Percentiles rank a stretch among this genome's conserved stretches.
Conservation (phyloP, 2,113 vertebrate genomes). For the Apteryx mantelli region DNA sequence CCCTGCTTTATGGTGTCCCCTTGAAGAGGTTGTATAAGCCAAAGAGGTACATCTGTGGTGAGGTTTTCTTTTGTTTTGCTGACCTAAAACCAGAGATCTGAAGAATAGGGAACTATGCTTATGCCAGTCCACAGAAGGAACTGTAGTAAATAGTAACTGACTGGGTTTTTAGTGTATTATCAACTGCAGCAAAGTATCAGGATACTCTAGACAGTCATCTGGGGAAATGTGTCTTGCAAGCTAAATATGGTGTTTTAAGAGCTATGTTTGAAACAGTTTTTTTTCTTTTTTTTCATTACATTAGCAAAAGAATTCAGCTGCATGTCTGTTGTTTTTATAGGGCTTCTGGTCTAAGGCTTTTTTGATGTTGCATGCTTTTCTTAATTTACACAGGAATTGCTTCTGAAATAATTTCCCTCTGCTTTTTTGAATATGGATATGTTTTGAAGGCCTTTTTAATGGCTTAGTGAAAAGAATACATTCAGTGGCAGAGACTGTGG, state of each 20-base stretch:
- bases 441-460: neutral
- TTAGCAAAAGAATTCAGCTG: neutral
- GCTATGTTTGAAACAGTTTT: neutral
- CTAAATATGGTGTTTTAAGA: neutral
- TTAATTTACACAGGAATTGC: neutral
- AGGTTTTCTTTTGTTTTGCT: neutral
- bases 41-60: neutral
- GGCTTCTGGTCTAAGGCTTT: neutral
- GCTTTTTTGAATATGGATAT: neutral
- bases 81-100: neutral
- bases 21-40: neutral
- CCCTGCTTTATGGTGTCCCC: neutral
- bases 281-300: neutral
- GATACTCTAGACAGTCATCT: neutral
- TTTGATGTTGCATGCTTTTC: neutral
- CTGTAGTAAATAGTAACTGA: neutral
- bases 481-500: fast-evolving
- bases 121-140: neutral
- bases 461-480: neutral
- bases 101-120: neutral
- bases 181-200: neutral
- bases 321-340: neutral
- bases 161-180: neutral
- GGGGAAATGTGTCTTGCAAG: neutral
- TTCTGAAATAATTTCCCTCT: neutral